Evolutionary conservation across 2,797 vertebrate species (phyloP).

Genomic region (Borostomias antarcticus): DNA sequence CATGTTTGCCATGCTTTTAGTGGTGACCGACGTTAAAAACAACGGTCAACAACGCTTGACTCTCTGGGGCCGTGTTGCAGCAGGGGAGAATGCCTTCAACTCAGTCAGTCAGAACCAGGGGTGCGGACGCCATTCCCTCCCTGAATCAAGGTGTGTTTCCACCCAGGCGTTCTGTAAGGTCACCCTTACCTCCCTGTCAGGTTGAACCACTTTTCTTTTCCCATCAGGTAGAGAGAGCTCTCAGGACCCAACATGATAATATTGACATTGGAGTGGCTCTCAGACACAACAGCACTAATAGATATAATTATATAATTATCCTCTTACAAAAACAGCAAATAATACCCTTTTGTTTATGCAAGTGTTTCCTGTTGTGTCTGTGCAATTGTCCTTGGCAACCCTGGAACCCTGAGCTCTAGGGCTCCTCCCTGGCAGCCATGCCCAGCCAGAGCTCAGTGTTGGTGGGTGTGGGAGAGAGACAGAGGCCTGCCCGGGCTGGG

Average conservation of each 20-base stretch:
- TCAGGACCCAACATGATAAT: constrained; percentile 57
- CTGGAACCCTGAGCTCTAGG: constrained; percentile 28
- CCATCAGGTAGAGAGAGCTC: constrained; percentile 32
- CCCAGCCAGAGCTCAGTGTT: constrained; percentile 47
- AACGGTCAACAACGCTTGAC: background rate
- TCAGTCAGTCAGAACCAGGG: too few species aligned
- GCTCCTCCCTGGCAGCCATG: constrained; percentile 13
- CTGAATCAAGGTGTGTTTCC: background rate
- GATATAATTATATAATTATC: constrained; percentile 70
- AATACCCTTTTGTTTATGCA: constrained; percentile 57
- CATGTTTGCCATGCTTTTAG: background rate
- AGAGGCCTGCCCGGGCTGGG: constrained; percentile 41
- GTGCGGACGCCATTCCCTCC: too few species aligned
- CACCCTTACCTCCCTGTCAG: background rate
- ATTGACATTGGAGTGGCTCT: constrained; percentile 64
- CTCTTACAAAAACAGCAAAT: constrained; percentile 63
- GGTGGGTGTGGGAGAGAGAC: constrained; percentile 44
- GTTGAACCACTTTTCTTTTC: constrained; percentile 41
- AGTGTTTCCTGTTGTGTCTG: constrained; percentile 52
- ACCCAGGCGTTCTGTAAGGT: background rate
- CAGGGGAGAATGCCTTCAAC: too few species aligned
- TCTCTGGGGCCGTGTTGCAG: too few species aligned
- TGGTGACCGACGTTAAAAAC: background rate
- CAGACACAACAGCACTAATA: constrained; percentile 57
- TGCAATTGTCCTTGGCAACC: constrained; percentile 61